Evolutionary conservation across 1,140 invertebrate species (phyloP), one percentile per base, ranked within the genome.

Genomic region (Heliothis subflexa): DNA sequence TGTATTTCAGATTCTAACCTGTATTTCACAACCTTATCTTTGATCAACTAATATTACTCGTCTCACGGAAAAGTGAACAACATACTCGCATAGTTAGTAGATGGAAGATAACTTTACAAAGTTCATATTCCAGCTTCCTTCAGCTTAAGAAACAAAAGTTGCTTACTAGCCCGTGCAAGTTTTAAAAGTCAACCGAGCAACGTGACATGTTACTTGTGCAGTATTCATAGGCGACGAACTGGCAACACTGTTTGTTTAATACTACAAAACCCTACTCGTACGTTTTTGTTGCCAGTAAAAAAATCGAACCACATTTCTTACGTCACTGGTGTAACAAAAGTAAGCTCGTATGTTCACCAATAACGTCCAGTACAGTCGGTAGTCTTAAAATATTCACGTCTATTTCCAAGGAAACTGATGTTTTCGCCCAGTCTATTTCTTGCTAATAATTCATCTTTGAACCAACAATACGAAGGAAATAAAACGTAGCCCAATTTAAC

Each of bases 401-500:
- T 40, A 9, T 74, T 59, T 49, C 45, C 12, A 49, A 59, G 25
- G 25, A 49, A 49, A 61, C 54, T 47, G 52, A 40, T 49, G 40
- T 33, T n/a, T 68, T 50, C 50, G 21, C 18, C 47, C 14, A 25
- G 45, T 57, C 9, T 61, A 61, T 16, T 59, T 74, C 55, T 61
- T 9, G 40, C 45, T 49, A n/a, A 74, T 74, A 61, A 74, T 47
- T 74, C 57, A 61, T 61, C 71, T 74, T 59, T 4, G 40, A 61
- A 21, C 40, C 13, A 59, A 74, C 57, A 61, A 61, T 61, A 18
- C 40, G 55, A 74, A 40, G 21, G 47, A 74, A 85, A 61, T 49
- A 74, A 74, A 80, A 80, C 78, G 16, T 49, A 59, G 54, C 57
- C 59, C 83, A 85, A 87, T 89, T 88, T 87, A 84, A 76, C 76